A percentile compares a stretch with the other conserved stretches of the same genome.
Conservation (phyloP, 2,113 vertebrate species). For the Gila orcuttii region DNA sequence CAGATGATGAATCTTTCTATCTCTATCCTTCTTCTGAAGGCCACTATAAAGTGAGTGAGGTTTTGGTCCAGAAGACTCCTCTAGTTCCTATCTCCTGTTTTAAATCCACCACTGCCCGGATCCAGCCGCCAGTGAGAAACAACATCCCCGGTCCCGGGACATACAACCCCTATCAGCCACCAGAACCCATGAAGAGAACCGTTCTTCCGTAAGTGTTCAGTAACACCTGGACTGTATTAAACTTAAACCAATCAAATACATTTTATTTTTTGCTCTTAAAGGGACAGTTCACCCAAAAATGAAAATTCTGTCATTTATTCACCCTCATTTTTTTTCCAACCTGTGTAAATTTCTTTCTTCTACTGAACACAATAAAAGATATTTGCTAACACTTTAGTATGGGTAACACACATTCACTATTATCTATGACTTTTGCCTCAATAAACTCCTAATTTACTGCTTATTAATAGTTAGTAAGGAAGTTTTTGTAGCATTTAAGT, state of each 20-base stretch:
- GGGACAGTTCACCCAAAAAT: too few relatives aligned
- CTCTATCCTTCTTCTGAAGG: conserved; percentile 63
- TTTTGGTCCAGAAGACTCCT: conserved; percentile 66
- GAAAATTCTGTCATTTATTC: too few relatives aligned
- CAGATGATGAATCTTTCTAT: background rate
- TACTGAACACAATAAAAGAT: too few relatives aligned
- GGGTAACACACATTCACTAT: too few relatives aligned
- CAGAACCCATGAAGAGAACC: conserved; percentile 59
- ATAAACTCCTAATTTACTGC: too few relatives aligned
- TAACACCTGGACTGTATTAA: background rate
- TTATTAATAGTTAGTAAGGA: too few relatives aligned
- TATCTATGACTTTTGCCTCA: too few relatives aligned
- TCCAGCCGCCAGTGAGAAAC: conserved; percentile 45
- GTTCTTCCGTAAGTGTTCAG: conserved; percentile 67
- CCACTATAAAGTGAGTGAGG: conserved; percentile 72
- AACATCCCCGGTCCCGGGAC: conserved; percentile 73
- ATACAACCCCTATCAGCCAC: conserved; percentile 67
- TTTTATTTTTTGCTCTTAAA: background rate
- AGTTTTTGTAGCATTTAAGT: too few relatives aligned
- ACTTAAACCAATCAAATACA: background rate
- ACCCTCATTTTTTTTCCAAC: too few relatives aligned
- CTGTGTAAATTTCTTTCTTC: too few relatives aligned
- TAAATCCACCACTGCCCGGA: conserved; percentile 69
- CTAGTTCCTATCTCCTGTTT: conserved; percentile 73
- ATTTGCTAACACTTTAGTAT: too few relatives aligned